phyloP scores from a whole-genome alignment of 2,113 vertebrate genomes.

The Panurus biarmicus region DNA sequence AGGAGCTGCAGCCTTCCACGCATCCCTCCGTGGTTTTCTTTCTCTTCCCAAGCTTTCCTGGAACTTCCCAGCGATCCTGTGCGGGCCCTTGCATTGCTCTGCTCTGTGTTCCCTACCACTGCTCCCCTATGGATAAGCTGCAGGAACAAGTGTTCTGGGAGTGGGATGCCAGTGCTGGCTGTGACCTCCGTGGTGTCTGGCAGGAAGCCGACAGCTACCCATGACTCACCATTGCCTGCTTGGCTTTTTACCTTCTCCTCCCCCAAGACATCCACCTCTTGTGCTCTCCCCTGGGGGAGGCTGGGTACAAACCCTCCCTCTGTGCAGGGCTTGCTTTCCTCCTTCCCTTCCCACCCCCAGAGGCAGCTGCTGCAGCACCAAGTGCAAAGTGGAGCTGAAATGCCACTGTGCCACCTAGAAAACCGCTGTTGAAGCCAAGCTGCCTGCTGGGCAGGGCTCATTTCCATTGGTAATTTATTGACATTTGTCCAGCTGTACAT shows the following conservation, averaged over 20 bases:
- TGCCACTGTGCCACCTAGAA: neutral
- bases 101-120: fast-evolving
- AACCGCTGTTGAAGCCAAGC: neutral
- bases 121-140: neutral
- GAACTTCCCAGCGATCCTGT: neutral
- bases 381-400: neutral
- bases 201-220: neutral
- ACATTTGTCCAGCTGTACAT: neutral
- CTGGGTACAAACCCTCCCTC: neutral
- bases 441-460: neutral
- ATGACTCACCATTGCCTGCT: neutral
- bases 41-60: neutral
- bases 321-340: neutral
- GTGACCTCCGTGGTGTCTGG: neutral
- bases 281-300: neutral
- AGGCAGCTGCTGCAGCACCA: neutral
- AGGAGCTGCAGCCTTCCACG: neutral
- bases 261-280: neutral
- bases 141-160: neutral
- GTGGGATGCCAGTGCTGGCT: neutral
- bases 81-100: neutral
- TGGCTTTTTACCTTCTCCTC: neutral
- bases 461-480: neutral
- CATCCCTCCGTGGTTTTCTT: neutral
- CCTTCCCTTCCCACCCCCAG: neutral